Base-by-base conservation (phyloP, 2,888 invertebrate genomes). In the Sipha maydis region DNA sequence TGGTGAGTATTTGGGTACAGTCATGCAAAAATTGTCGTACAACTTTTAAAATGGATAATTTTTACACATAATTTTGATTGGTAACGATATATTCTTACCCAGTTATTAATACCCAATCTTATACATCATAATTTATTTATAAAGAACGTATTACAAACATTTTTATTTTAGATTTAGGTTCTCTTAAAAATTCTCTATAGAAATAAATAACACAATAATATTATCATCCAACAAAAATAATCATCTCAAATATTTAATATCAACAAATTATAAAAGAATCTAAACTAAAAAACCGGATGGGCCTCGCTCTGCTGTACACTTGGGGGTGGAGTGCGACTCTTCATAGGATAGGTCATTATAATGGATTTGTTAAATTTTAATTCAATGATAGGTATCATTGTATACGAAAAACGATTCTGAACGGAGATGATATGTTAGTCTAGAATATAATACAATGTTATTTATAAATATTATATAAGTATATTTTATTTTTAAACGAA, bases 161-260 rank as follows among this genome's bases (percentile, higher is more conserved):
- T 19, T 48, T 25, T 9, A 83, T 75, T 61, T 61, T 7, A 61
- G 56, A 28, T 28, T 84, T 38, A 75, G 34, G 38, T 61, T 28
- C 75, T 84, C 75, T 84, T 84, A 21, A 84, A 84, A 56, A 56
- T 7, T 83, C 34, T 9, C 56, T 5, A 56, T 8, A 3, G 4
- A 83, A 75, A 61, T 38, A 75, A 84, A 28, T 76, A 61, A 56
- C 54, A 56, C 54, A 34, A 11, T 83, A 56, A 25, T 69, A 71
- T 82, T 48, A 48, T 69, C 48, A 34, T 67, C 19, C 25, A 83
- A 8, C 34, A 83, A 71, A 80, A 83, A 48, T 21, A 82, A 31
- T 67, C 28, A 71, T 19, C 1, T 14, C 73, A 34, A 73, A 73
- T 7, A 71, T 82, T 19, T 31, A 82, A 28, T 41, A 19, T 48